Conservation (phyloP, 2,113 vertebrate species). For the Lepus europaeus region DNA sequence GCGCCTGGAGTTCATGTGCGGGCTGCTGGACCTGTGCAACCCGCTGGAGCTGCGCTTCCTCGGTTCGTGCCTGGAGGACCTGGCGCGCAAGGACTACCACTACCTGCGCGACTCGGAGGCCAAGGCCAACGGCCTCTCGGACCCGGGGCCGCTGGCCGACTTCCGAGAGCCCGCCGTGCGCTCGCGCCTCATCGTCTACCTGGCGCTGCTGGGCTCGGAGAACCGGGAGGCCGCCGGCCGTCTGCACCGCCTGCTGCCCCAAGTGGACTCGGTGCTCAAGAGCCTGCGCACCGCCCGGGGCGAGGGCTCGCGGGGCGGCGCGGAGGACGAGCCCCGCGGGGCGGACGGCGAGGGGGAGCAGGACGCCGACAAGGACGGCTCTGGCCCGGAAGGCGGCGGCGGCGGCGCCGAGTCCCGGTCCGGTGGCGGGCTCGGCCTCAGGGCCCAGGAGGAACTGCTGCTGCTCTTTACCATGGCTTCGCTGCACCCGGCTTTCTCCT, state of each 20-base stretch:
- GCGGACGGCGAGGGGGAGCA: constrained; percentile 71
- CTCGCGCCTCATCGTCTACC: constrained; percentile 95
- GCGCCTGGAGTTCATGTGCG: constrained; percentile 96
- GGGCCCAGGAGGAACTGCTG: constrained; percentile 93
- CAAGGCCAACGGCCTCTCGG: constrained; percentile 93
- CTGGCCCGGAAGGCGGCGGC: constrained; percentile 79
- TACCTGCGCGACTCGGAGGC: constrained; percentile 96
- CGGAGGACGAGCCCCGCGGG: constrained; percentile 77
- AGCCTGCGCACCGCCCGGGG: constrained; percentile 78
- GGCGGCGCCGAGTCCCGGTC: constrained; percentile 75
- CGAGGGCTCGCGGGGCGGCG: constrained; percentile 69
- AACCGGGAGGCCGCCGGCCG: constrained; percentile 96
- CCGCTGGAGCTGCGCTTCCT: constrained; percentile 97
- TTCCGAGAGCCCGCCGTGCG: constrained; percentile 92
- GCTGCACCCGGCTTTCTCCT: constrained; percentile 96
- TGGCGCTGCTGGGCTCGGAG: constrained; percentile 96
- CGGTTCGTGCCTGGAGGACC: constrained; percentile 96
- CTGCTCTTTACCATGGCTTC: constrained; percentile 98
- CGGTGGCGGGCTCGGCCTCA: constrained; percentile 81
- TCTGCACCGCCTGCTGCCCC: constrained; percentile 93
- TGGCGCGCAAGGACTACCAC: constrained; percentile 97
- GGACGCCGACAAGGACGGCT: constrained; percentile 80
- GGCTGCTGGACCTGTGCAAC: constrained; percentile 96
- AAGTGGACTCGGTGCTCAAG: constrained; percentile 90
- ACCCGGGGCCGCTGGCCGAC: constrained; percentile 92